phyloP scores from a whole-genome alignment of 2,113 vertebrate species.

The Phrynosoma platyrhinos region DNA sequence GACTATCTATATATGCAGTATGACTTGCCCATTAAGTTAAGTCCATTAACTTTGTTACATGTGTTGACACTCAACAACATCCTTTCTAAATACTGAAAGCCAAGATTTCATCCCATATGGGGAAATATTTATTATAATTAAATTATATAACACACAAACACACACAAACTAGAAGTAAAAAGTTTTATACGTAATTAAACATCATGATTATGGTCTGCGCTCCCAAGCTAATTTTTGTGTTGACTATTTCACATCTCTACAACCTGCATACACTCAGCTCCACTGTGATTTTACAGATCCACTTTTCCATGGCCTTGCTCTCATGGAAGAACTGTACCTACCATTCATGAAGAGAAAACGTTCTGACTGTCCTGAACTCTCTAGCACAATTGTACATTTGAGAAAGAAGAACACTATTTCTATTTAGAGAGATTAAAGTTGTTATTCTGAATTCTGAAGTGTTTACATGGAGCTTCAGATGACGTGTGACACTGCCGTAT shows the following conservation, averaged over 20 bases:
- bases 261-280: not conserved
- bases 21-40: too few relatives aligned
- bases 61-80: not conserved
- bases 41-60: not conserved
- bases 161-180: not conserved
- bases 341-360: not conserved
- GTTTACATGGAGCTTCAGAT: not conserved
- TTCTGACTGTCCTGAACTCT: not conserved
- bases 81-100: not conserved
- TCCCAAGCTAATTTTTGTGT: not conserved
- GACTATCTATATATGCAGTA: too few relatives aligned
- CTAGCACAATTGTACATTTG: not conserved
- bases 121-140: constrained; percentile 3
- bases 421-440: not conserved
- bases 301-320: not conserved
- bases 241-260: too few relatives aligned
- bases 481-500: not conserved
- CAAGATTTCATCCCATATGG: not conserved
- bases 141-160: not conserved
- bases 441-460: not conserved
- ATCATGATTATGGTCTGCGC: too few relatives aligned
- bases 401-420: not conserved
- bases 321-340: too few relatives aligned
- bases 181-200: too few relatives aligned
- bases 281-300: not conserved